Conservation (phyloP, 1,140 invertebrate genomes). For the Cyclargus thomasi region DNA sequence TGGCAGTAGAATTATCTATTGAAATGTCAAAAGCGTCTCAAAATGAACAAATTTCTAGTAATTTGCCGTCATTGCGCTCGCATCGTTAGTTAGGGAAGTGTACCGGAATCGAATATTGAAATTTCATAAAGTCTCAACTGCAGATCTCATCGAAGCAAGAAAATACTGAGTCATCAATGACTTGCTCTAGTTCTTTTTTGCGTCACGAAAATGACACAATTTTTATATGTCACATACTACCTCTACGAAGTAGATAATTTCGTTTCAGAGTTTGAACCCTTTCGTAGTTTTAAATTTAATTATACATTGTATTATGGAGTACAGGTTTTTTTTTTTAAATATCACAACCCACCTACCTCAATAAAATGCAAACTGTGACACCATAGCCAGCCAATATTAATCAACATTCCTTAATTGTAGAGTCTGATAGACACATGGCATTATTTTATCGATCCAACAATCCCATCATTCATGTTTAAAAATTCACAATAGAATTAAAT, state of each 20-base stretch:
- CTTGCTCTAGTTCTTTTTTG: constrained; percentile 17
- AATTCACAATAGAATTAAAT: background rate
- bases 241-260: too few relatives aligned
- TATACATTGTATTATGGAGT: too few relatives aligned
- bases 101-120: constrained; percentile 55
- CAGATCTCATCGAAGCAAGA: constrained; percentile 13
- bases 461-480: background rate
- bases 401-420: too few relatives aligned
- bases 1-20: constrained; percentile 22
- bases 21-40: constrained; percentile 49
- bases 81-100: constrained; percentile 66
- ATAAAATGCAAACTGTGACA: too few relatives aligned
- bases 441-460: background rate
- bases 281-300: too few relatives aligned
- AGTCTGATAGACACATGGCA: too few relatives aligned
- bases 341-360: too few relatives aligned
- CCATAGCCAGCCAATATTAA: too few relatives aligned
- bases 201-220: background rate
- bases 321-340: too few relatives aligned
- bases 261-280: too few relatives aligned
- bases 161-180: constrained; percentile 18
- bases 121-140: constrained; percentile 18
- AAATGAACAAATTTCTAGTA: constrained; percentile 54
- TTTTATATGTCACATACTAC: background rate
- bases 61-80: constrained; percentile 48